Conservation (phyloP, 2,888 invertebrate species). For the Aplocera efformata region DNA sequence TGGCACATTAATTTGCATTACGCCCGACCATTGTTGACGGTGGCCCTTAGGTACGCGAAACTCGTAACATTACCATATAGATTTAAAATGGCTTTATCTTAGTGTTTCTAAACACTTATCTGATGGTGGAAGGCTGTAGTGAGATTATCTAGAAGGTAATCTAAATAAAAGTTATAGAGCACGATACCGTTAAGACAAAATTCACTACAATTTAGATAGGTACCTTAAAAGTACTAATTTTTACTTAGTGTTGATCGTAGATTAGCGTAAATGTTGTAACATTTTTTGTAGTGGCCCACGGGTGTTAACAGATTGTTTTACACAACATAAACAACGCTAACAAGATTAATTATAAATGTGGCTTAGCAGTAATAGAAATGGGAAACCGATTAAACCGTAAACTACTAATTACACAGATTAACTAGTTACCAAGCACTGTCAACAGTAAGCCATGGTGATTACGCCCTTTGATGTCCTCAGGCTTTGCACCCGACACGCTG, state of each 20-base stretch:
- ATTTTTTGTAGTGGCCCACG: no score
- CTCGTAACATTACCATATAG: slow-evolving; percentile 42
- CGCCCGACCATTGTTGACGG: slow-evolving; percentile 24
- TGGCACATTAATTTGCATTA: slow-evolving; percentile 28
- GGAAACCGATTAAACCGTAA: no score
- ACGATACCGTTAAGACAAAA: no score
- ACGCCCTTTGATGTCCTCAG: background rate
- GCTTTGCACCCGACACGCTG: background rate
- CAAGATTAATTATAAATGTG: no score
- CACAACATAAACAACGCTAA: no score
- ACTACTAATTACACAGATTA: no score
- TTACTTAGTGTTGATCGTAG: no score
- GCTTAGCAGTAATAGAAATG: no score
- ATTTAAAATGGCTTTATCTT: slow-evolving; percentile 41
- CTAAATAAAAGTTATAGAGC: background rate
- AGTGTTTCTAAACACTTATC: slow-evolving; percentile 32
- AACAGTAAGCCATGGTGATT: background rate
- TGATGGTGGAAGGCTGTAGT: slow-evolving; percentile 17
- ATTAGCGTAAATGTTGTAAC: no score
- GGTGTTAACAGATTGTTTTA: no score
- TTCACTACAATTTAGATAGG: no score
- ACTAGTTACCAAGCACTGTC: background rate
- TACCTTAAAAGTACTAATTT: no score
- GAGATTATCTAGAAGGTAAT: slow-evolving; percentile 2
- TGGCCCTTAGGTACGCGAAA: slow-evolving; percentile 30